A percentile compares a stretch with the other conserved stretches of the same genome.
Conservation (phyloP, 2,888 invertebrate species). For the Blera fallax region DNA sequence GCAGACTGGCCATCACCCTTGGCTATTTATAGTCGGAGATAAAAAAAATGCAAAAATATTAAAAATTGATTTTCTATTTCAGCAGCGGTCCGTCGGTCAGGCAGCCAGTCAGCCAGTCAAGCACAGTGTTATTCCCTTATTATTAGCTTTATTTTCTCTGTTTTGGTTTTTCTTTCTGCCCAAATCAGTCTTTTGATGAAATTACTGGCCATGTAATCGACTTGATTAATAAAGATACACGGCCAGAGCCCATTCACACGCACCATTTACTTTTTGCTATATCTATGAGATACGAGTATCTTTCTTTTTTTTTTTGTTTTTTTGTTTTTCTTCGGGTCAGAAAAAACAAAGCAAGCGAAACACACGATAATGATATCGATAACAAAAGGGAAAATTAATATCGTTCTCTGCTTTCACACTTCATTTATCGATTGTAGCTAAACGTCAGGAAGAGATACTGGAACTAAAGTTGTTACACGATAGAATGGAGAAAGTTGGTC, state of each 20-base stretch:
- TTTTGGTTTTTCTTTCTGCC: not conserved
- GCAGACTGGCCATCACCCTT: not conserved
- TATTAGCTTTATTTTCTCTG: not conserved
- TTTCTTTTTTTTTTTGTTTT: not conserved
- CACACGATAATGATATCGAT: slow-evolving; percentile 17
- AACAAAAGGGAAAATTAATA: slow-evolving; percentile 46
- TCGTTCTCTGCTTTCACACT: slow-evolving; percentile 43
- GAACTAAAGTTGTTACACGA: not conserved
- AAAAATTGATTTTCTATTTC: slow-evolving; percentile 27
- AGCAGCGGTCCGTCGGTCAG: not conserved
- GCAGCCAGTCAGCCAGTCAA: not conserved
- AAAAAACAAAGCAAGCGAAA: not conserved
- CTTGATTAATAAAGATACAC: slow-evolving; percentile 41
- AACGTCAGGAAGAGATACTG: not conserved
- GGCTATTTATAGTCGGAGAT: not conserved
- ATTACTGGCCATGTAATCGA: slow-evolving; percentile 44
- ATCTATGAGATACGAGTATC: slow-evolving; percentile 11
- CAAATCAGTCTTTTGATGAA: slow-evolving; percentile 43
- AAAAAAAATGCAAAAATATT: slow-evolving; percentile 5
- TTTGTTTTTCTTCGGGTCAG: not conserved
- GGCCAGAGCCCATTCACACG: slow-evolving; percentile 49
- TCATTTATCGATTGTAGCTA: slow-evolving; percentile 28
- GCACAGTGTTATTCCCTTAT: not conserved
- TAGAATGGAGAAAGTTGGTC: slow-evolving; percentile 35
- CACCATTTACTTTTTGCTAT: slow-evolving; percentile 52